Evolutionary conservation across 2,113 vertebrate genomes (phyloP).

Genomic region (Sphaerodactylus townsendi): DNA sequence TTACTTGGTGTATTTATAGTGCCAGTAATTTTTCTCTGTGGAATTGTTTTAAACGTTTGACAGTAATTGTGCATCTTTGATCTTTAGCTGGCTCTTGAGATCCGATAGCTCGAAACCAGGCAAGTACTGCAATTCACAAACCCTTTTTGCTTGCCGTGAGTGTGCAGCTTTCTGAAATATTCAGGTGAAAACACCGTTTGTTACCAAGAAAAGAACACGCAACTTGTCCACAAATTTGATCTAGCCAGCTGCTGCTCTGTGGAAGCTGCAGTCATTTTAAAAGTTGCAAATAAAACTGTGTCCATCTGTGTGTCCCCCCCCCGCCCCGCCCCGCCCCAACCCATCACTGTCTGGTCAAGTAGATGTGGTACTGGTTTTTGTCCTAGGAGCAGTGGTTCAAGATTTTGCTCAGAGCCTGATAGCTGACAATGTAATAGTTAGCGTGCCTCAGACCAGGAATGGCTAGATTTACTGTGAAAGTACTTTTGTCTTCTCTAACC

Average conservation of each 20-base stretch:
- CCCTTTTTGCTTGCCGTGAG: too few species aligned
- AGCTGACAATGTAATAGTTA: not conserved
- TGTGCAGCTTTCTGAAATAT: not conserved
- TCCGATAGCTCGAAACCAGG: constrained; percentile 56
- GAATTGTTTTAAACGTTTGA: constrained; percentile 57
- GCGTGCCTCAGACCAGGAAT: not conserved
- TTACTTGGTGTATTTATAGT: constrained; percentile 57
- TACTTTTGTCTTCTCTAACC: not conserved
- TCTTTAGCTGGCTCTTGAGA: constrained; percentile 50
- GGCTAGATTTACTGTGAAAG: not conserved
- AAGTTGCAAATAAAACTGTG: not conserved
- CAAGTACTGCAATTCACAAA: constrained; percentile 44
- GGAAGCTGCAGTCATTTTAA: not conserved
- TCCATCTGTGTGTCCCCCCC: too few species aligned
- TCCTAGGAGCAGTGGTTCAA: not conserved
- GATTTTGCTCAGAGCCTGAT: not conserved
- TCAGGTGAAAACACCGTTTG: constrained; percentile 34
- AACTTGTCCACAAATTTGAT: constrained; percentile 48
- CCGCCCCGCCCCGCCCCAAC: too few species aligned
- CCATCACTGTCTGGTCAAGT: too few species aligned
- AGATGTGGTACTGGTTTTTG: too few species aligned
- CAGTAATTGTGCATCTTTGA: constrained; percentile 51
- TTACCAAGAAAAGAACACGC: constrained; percentile 42
- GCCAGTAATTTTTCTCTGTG: constrained; percentile 44
- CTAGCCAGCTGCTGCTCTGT: not conserved